Evolutionary conservation across 2,888 invertebrate species (phyloP).

Genomic region (Steinernema scapterisci): DNA sequence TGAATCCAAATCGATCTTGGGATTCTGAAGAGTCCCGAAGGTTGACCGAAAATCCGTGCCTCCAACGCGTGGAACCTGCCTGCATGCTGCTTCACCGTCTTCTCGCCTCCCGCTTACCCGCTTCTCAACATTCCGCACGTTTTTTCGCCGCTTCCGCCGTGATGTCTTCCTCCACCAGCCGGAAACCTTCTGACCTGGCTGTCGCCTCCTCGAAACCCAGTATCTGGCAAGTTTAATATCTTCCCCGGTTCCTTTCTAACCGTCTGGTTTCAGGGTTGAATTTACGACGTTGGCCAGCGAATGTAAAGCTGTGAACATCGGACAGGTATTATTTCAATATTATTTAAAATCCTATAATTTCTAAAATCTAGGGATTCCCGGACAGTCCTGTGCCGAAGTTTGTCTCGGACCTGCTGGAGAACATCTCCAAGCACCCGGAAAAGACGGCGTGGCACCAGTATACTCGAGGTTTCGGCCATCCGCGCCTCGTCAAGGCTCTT

Average conservation of each 20-base stretch:
- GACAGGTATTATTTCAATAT: slow-evolving; percentile 52
- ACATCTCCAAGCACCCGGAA: slow-evolving; percentile 56
- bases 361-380: slow-evolving; percentile 60
- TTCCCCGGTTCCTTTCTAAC: neutral
- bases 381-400: slow-evolving; percentile 64
- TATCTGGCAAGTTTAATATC: neutral
- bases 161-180: neutral
- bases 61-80: neutral
- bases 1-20: no score
- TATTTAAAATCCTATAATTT: neutral
- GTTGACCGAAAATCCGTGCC: no score
- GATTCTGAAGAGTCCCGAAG: no score
- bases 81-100: neutral
- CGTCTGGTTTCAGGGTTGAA: slow-evolving; percentile 58
- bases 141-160: neutral
- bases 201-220: slow-evolving; percentile 8
- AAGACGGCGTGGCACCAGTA: slow-evolving; percentile 63
- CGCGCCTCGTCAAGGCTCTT: slow-evolving; percentile 81
- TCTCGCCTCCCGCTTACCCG: neutral
- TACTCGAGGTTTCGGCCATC: slow-evolving; percentile 61
- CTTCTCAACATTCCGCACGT: slow-evolving; percentile 4
- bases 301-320: slow-evolving; percentile 66
- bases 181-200: slow-evolving; percentile 15
- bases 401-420: slow-evolving; percentile 57
- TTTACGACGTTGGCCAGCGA: slow-evolving; percentile 64